Evolutionary conservation across 2,888 invertebrate genomes (phyloP).

Genomic region (Epinotia demarniana): DNA sequence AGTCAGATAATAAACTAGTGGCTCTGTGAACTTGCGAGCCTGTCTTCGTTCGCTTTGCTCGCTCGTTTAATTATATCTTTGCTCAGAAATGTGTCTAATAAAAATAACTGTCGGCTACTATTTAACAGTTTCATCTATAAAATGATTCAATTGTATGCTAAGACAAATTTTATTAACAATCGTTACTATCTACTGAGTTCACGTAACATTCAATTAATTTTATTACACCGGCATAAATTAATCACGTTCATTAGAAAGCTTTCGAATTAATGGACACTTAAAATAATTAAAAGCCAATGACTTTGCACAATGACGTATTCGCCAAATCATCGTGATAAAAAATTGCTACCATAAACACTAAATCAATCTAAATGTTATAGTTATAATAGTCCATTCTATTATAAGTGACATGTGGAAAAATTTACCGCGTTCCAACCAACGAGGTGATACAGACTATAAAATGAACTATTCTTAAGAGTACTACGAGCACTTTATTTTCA

Average conservation of each 20-base stretch:
- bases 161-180: slow-evolving; percentile 24
- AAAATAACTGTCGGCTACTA: neutral
- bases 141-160: slow-evolving; percentile 12
- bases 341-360: slow-evolving; percentile 53
- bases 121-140: neutral
- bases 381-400: slow-evolving; percentile 49
- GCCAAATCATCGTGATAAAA: slow-evolving; percentile 49
- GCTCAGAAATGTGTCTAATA: neutral
- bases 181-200: slow-evolving; percentile 18
- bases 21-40: too few species aligned
- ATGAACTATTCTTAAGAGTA: slow-evolving; percentile 15
- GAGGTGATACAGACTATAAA: slow-evolving; percentile 43
- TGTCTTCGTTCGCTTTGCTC: too few species aligned
- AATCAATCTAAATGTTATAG: slow-evolving; percentile 43
- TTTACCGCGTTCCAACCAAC: slow-evolving; percentile 49
- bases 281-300: slow-evolving; percentile 64
- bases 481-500: slow-evolving; percentile 44
- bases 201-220: slow-evolving; percentile 43
- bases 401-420: slow-evolving; percentile 54
- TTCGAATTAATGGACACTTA: slow-evolving; percentile 61
- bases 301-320: slow-evolving; percentile 52
- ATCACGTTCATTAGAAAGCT: slow-evolving; percentile 60
- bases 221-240: slow-evolving; percentile 33
- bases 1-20: too few species aligned
- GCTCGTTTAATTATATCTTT: too few species aligned